Evolutionary conservation across 2,797 vertebrate genomes (phyloP), one percentile per base, ranked within the genome.

Genomic region (Euthynnus affinis): DNA sequence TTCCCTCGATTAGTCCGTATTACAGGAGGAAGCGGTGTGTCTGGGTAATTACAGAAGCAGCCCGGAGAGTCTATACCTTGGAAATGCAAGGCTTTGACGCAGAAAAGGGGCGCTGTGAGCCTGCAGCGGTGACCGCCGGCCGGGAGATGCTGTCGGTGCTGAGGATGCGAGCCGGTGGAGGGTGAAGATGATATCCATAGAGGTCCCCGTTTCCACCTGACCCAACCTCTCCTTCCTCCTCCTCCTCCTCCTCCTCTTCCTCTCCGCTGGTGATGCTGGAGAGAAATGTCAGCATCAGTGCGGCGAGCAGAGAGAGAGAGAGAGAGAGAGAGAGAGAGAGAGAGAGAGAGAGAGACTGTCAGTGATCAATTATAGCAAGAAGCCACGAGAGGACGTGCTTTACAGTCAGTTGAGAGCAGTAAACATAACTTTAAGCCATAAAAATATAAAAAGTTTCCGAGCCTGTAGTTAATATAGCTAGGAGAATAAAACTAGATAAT

Each of bases 211-310:
- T 81, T 90, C 90, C 92, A 94, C 92, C 90, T 92, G 90, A 93
- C 91, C 88, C 93, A 83, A 86, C 86, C 87, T 82, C 89, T 73
- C 82, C 79, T 80, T 89, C 90, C 86, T 86, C 87, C 83, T 82
- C 83, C 85, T 84, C 83, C 77, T 85, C 83, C 77, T 85, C 84
- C 81, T 81, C 82, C 67, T 70, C 86, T 73, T 85, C 75, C 73
- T 86, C 90, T 87, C 83, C 73, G 83, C 83, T 92, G 89, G 78
- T 89, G 89, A 90, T 89, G 91, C 92, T 90, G 89, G 88, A 83
- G 88, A 90, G 91, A 91, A 92, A 92, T 82, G 81, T 76, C 90
- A 91, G 93, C 93, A 93, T 93, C 88, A 89, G 90, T 92, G 92
- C 86, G 76, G 90, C 64, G 90, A 82, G 76, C 32, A 46, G 62